Conservation (phyloP, 2,113 vertebrate species). For the Dendrocopos noguchii region DNA sequence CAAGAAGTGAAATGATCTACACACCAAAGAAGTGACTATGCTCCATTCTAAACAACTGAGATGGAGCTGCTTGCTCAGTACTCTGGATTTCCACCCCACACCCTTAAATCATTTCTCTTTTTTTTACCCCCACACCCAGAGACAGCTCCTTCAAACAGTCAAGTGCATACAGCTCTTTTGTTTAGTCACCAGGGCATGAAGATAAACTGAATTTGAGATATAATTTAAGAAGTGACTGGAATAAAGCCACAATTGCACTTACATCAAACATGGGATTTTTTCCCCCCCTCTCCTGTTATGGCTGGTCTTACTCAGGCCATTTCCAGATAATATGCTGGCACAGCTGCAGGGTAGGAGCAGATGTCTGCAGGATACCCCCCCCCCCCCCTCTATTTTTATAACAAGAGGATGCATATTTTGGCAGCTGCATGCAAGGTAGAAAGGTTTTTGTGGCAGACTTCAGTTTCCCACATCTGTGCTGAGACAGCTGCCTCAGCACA, state of each 20-base stretch:
- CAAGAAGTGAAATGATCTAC: neutral
- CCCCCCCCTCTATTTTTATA: neutral
- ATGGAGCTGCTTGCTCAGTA: neutral
- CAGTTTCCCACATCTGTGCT: conserved; percentile 11
- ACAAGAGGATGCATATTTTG: conserved; percentile 38
- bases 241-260: conserved; percentile 60
- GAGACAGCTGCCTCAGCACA: neutral
- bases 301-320: conserved; percentile 24
- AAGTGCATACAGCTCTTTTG: conserved; percentile 47
- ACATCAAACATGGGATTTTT: conserved; percentile 34
- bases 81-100: neutral
- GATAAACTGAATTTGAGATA: conserved; percentile 59
- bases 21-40: neutral
- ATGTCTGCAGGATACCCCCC: neutral
- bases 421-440: conserved; percentile 32
- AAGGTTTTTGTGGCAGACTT: conserved; percentile 18
- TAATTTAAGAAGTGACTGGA: conserved; percentile 63
- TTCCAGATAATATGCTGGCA: conserved; percentile 46
- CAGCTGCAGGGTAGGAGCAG: conserved; percentile 56
- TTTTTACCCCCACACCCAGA: neutral
- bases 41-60: neutral
- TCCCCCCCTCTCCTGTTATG: neutral
- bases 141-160: conserved; percentile 66
- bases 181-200: conserved; percentile 37
- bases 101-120: neutral